Evolutionary conservation across 1,140 invertebrate species (phyloP), one percentile per base, ranked within the genome.

Genomic region (Macrosteles quadrilineatus): DNA sequence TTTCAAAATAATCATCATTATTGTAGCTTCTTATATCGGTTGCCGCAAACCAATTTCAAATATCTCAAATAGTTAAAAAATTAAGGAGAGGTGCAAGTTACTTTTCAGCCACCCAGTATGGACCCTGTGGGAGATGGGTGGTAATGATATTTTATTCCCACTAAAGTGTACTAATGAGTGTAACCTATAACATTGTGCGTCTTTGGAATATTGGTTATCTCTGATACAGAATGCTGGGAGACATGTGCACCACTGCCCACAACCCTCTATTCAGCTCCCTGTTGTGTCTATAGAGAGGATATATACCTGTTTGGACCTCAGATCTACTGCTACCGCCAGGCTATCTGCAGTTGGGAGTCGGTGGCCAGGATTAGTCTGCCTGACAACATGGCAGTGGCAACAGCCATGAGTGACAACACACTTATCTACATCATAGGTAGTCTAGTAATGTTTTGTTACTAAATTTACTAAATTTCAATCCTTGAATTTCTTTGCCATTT

Each of bases 401-500:
- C 70, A 50, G 76, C 76, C 19, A 71, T 77, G 73, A 66, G 73
- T 14, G 53, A 75, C 43, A 59, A 66, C 23, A 64, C 76, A 29
- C 43, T 47, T 17, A 77, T 78, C 29, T 78, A 73, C 45, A 63
- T 78, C 11, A 74, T 74, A 55, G 75, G 76, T 74, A 68, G 67
- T 57, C 45, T 36, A 45, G 36, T 25, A 21, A n/a, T 31, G 3
- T n/a, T 65, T 47, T 23, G 23, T 1, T 32, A 64, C 23, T 30
- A 64, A 32, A n/a, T n/a, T n/a, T n/a, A n/a, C n/a, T n/a, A n/a
- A n/a, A n/a, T n/a, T n/a, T n/a, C n/a, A 21, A 21, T 23, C 29
- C 3, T 2, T n/a, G 23, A 19, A 4, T 67, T 23, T 43, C n/a
- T 12, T 53, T 11, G 1, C 23, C n/a, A 55, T 27, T 19, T 14